These are phyloP conservation scores for Scolopax bukidnonensis DNA, from an alignment of 2,797 vertebrate genomes.

Conservation along the genomic window DNA sequence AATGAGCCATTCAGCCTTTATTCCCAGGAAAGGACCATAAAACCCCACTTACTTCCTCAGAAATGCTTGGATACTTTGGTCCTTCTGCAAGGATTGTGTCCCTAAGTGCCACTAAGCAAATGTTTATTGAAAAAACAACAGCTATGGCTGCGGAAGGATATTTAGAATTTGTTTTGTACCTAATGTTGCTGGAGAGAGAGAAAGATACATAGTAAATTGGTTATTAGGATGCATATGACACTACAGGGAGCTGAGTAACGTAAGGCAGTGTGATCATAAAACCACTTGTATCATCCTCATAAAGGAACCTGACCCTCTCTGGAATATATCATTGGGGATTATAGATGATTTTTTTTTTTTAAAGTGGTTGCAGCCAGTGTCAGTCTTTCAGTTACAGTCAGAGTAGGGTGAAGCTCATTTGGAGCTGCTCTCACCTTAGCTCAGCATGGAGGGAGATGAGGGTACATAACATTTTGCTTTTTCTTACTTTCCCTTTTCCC, in stretches of 20 bases:
- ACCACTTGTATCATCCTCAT: not conserved
- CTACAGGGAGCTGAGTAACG: constrained; percentile 15
- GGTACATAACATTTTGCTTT: not conserved
- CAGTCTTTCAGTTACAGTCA: not conserved
- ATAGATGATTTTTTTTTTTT: not conserved
- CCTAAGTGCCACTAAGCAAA: not conserved
- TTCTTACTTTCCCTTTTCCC: not conserved
- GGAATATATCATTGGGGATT: not conserved
- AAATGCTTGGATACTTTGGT: not conserved
- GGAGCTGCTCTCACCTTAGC: not conserved
- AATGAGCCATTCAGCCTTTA: not conserved
- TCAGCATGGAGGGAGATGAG: fast-evolving
- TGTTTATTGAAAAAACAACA: not conserved
- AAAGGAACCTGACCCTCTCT: constrained; percentile 40
- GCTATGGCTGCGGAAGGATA: not conserved
- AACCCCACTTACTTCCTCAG: not conserved
- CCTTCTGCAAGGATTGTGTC: not conserved
- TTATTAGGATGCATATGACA: constrained; percentile 35
- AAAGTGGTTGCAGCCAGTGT: not conserved
- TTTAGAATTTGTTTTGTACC: constrained; percentile 45
- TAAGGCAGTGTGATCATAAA: constrained; percentile 41
- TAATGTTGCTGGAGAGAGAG: constrained; percentile 21
- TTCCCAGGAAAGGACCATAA: not conserved
- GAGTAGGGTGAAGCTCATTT: not conserved
- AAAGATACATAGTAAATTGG: constrained; percentile 21